Conservation (phyloP, 2,113 vertebrate species). For the Osmerus eperlanus region DNA sequence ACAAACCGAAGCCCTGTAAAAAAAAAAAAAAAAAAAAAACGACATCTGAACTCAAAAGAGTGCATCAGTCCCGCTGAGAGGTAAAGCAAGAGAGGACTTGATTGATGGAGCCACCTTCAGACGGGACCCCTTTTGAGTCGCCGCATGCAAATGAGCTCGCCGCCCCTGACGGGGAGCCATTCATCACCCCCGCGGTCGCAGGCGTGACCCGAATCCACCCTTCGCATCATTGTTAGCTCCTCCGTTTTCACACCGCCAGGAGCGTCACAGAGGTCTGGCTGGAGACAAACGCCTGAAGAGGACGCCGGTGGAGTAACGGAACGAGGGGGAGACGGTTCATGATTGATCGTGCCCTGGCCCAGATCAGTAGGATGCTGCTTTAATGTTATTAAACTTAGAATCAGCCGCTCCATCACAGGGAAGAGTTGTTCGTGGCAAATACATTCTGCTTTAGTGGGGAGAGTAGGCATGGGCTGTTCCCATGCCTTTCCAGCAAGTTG, state of each 20-base stretch:
- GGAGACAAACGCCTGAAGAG: slow-evolving; percentile 42
- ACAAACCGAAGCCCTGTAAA: background rate
- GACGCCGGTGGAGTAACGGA: slow-evolving; percentile 28
- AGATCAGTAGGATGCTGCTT: slow-evolving; percentile 14
- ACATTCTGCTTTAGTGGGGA: background rate
- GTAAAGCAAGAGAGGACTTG: background rate
- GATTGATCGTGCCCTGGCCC: slow-evolving; percentile 50
- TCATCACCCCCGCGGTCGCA: slow-evolving; percentile 31
- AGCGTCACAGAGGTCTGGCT: slow-evolving; percentile 37
- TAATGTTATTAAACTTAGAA: too few relatives aligned
- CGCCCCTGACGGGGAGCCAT: slow-evolving; percentile 26
- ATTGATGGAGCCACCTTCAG: slow-evolving; percentile 45
- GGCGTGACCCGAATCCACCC: slow-evolving; percentile 31
- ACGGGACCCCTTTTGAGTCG: slow-evolving; percentile 36
- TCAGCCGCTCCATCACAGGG: slow-evolving; percentile 24
- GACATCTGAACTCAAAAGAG: slow-evolving; percentile 2
- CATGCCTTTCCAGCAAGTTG: too few relatives aligned
- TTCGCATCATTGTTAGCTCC: slow-evolving; percentile 35
- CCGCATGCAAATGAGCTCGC: slow-evolving; percentile 46
- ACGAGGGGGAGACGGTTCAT: slow-evolving; percentile 37
- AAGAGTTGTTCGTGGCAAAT: background rate
- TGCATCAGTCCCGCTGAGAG: slow-evolving; percentile 15
- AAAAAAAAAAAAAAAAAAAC: background rate
- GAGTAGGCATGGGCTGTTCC: background rate
- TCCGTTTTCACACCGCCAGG: slow-evolving; percentile 22